Evolutionary conservation across 2,888 invertebrate genomes (phyloP).

Genomic region (Aricia artaxerxes): DNA sequence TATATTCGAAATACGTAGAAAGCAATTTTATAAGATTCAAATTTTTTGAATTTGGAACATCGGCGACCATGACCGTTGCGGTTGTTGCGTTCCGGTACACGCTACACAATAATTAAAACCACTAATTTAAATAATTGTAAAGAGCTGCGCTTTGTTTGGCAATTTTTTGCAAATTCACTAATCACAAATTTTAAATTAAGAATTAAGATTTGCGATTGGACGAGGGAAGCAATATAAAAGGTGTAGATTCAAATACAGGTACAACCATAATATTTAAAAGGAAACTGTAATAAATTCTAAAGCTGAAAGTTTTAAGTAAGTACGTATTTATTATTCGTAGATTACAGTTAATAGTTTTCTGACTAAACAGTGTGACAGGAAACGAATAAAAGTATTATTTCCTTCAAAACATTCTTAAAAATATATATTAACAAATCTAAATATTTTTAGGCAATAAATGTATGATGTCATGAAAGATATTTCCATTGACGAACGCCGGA

Average conservation of each 20-base stretch:
- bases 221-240: too few relatives aligned
- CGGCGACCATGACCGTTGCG: slow-evolving; percentile 45
- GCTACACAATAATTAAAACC: slow-evolving; percentile 60
- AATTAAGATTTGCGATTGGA: background rate
- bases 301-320: background rate
- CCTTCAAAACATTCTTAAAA: background rate
- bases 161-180: background rate
- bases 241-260: too few relatives aligned
- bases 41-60: slow-evolving; percentile 49
- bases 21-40: slow-evolving; percentile 40
- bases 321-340: background rate
- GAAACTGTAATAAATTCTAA: background rate
- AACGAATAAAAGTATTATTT: background rate
- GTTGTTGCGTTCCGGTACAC: slow-evolving; percentile 59
- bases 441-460: background rate
- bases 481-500: background rate
- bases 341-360: background rate
- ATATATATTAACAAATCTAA: background rate
- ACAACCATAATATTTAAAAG: too few relatives aligned
- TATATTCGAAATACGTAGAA: slow-evolving; percentile 28
- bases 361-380: background rate
- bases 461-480: background rate
- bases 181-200: background rate
- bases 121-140: slow-evolving; percentile 58
- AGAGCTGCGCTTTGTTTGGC: background rate